A percentile compares a stretch with the other conserved stretches of the same genome.
Evolutionary conservation across 1,140 invertebrate genomes (phyloP).

Genomic region (Meteorus sp.): DNA sequence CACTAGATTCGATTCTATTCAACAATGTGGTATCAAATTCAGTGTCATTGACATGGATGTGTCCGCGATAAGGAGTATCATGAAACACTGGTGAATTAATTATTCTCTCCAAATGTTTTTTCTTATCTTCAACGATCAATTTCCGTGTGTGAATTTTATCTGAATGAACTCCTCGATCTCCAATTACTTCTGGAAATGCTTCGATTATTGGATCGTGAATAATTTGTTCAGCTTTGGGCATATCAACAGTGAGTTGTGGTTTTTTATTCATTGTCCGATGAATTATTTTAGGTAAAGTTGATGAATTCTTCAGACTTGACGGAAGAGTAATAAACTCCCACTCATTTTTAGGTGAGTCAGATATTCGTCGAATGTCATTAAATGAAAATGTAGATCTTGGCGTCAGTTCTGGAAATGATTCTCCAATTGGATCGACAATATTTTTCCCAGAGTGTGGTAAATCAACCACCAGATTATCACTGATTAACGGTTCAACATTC

Average conservation of each 20-base stretch:
- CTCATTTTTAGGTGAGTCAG: slow-evolving; percentile 5
- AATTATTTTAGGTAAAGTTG: not conserved
- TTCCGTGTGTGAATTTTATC: too few species aligned
- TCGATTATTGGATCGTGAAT: not conserved
- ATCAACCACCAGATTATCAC: not conserved
- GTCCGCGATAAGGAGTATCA: too few species aligned
- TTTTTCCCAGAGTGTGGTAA: slow-evolving; percentile 15
- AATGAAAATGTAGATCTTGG: not conserved
- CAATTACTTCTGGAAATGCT: not conserved
- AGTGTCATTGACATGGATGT: not conserved
- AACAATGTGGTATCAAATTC: not conserved
- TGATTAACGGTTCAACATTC: not conserved
- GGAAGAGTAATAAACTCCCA: slow-evolving; percentile 13
- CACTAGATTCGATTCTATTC: not conserved
- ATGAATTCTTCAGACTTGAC: not conserved
- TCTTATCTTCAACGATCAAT: too few species aligned
- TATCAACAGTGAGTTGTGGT: not conserved
- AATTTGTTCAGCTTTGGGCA: not conserved
- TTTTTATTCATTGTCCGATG: not conserved
- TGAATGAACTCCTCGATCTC: not conserved
- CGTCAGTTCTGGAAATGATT: slow-evolving; percentile 17
- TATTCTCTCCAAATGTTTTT: too few species aligned
- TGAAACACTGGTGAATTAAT: too few species aligned
- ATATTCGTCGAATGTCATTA: slow-evolving; percentile 4
- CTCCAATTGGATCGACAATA: slow-evolving; percentile 19